Percentiles rank a stretch among this genome's conserved stretches.
Evolutionary conservation across 2,113 vertebrate species (phyloP).

Genomic region (Lipophrys pholis): DNA sequence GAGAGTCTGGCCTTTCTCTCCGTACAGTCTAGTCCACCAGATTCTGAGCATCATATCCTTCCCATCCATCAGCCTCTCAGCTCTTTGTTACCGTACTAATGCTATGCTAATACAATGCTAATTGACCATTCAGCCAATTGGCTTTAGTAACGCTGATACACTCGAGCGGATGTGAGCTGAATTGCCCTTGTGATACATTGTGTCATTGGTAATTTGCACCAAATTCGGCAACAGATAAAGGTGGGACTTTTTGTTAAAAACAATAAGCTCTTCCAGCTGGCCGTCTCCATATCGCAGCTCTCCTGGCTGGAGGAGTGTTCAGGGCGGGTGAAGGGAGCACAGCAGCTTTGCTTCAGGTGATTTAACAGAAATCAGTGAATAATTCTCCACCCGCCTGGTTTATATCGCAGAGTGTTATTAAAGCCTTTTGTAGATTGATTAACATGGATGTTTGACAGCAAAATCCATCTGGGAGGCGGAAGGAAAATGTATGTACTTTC

Average conservation of each 20-base stretch:
- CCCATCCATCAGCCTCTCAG: neutral
- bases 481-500: neutral
- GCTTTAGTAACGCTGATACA: slow-evolving; percentile 19
- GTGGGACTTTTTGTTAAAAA: neutral
- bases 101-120: slow-evolving; percentile 62
- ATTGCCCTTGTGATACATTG: slow-evolving; percentile 31
- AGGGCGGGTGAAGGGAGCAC: neutral
- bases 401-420: neutral
- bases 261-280: neutral
- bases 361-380: slow-evolving; percentile 1
- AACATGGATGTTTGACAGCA: slow-evolving; percentile 1
- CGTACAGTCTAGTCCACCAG: slow-evolving; percentile 16
- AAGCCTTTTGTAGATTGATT: slow-evolving; percentile 15
- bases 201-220: slow-evolving; percentile 10
- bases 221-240: neutral
- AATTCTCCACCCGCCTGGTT: slow-evolving; percentile 1
- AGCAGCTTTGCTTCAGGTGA: neutral
- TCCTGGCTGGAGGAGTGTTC: neutral
- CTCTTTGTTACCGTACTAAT: slow-evolving; percentile 45
- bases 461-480: neutral
- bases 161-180: slow-evolving; percentile 15
- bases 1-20: slow-evolving; percentile 9
- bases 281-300: neutral
- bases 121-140: slow-evolving; percentile 45
- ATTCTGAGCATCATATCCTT: slow-evolving; percentile 21